These are phyloP conservation scores for Mionectes olivaceus DNA, from an alignment of 2,797 vertebrate genomes.

Conservation along the genomic window DNA sequence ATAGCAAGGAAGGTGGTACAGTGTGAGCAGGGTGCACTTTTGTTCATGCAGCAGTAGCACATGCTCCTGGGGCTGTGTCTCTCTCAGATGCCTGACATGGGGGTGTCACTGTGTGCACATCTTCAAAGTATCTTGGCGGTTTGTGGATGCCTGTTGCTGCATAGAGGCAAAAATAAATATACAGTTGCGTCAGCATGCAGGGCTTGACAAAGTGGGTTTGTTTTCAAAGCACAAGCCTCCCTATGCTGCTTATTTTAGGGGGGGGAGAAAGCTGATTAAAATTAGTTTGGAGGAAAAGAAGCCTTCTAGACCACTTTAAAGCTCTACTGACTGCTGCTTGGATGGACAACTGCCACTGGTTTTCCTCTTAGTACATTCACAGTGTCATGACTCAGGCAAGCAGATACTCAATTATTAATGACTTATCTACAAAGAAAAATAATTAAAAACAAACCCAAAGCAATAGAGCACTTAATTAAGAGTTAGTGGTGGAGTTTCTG, in stretches of 20 bases:
- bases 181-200: background rate
- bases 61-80: background rate
- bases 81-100: background rate
- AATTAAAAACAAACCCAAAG: conserved; percentile 70
- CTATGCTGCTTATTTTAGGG: background rate
- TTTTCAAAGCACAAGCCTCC: background rate
- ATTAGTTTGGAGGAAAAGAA: background rate
- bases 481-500: conserved; percentile 42
- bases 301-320: background rate
- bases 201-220: background rate
- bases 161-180: background rate
- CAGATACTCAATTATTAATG: conserved; percentile 69
- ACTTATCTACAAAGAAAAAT: conserved; percentile 71
- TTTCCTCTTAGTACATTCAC: background rate
- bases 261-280: background rate
- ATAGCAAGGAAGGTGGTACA: background rate
- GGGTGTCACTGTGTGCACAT: background rate
- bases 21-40: background rate
- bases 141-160: background rate
- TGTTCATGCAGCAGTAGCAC: background rate
- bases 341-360: conserved; percentile 19
- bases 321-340: background rate
- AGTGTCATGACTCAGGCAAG: conserved; percentile 61
- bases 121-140: background rate
- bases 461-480: conserved; percentile 73